phyloP scores from a whole-genome alignment of 2,888 invertebrate genomes.

The Gisinianus flammeolus region DNA sequence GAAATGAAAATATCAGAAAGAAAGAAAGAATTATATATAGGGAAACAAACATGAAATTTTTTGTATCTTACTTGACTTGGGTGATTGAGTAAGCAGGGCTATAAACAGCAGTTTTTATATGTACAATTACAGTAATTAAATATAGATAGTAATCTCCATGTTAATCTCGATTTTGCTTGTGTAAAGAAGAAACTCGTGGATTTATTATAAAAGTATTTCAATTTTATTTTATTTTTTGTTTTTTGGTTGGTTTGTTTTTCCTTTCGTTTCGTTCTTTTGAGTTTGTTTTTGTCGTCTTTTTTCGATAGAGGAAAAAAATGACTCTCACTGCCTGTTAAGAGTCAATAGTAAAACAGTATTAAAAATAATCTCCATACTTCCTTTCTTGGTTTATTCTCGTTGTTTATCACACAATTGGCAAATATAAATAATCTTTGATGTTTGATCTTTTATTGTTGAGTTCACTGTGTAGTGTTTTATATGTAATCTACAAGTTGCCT shows the following conservation, averaged over 20 bases:
- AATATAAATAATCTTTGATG: not conserved
- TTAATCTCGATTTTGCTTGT: not conserved
- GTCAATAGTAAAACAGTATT: too few relatives aligned
- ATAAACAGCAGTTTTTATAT: not conserved
- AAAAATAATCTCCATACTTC: not conserved
- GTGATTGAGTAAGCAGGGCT: not conserved
- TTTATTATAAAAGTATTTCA: too few relatives aligned
- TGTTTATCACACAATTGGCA: constrained; percentile 1
- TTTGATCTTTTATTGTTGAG: not conserved
- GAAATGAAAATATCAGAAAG: not conserved
- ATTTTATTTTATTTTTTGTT: too few relatives aligned
- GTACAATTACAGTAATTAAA: too few relatives aligned
- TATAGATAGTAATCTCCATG: not conserved
- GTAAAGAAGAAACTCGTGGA: too few relatives aligned
- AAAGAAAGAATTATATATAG: not conserved
- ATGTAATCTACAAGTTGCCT: constrained; percentile 37
- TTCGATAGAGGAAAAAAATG: too few relatives aligned
- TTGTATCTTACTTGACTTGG: constrained; percentile 5
- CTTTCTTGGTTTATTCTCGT: not conserved
- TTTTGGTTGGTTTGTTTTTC: too few relatives aligned
- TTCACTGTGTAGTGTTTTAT: not conserved
- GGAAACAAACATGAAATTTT: too few relatives aligned
- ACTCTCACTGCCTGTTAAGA: too few relatives aligned
- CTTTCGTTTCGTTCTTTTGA: too few relatives aligned
- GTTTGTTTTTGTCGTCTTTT: too few relatives aligned